A percentile compares a stretch with the other conserved stretches of the same genome.
phyloP scores from a whole-genome alignment of 2,888 invertebrate genomes.

The Cataglyphis rosenhaueri region DNA sequence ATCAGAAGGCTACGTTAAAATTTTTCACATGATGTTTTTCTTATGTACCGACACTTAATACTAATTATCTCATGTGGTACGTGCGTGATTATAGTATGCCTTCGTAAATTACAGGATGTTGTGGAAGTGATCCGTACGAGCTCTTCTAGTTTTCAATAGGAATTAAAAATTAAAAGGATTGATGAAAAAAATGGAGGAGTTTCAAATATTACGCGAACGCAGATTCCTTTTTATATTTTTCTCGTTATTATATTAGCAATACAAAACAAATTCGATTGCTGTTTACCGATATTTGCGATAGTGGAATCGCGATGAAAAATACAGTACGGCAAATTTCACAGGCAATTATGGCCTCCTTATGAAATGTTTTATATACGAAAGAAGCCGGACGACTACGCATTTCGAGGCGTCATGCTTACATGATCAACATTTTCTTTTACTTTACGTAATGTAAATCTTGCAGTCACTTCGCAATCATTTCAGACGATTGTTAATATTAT shows the following conservation, averaged over 20 bases:
- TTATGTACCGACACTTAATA: conserved; percentile 45
- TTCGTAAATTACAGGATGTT: conserved; percentile 52
- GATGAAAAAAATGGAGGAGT: neutral
- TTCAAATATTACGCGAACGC: neutral
- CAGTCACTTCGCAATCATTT: conserved; percentile 30
- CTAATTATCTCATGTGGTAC: conserved; percentile 43
- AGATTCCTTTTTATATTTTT: neutral
- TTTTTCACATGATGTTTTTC: conserved; percentile 48
- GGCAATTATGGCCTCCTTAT: conserved; percentile 36
- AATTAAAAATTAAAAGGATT: neutral
- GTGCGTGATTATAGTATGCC: conserved; percentile 38
- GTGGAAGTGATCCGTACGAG: conserved; percentile 17
- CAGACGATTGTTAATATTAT: conserved; percentile 31
- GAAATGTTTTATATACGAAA: conserved; percentile 43
- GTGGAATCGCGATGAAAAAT: conserved; percentile 38
- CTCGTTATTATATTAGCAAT: neutral
- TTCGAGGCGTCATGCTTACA: conserved; percentile 49
- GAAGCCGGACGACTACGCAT: conserved; percentile 7
- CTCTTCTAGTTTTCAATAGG: conserved; percentile 7
- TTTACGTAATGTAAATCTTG: conserved; percentile 45
- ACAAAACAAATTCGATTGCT: neutral
- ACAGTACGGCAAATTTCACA: conserved; percentile 26
- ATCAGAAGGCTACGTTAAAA: conserved; percentile 34
- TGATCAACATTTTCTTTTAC: conserved; percentile 46
- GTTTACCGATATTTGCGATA: neutral